Percentiles rank a stretch among this genome's conserved stretches.
phyloP scores from a whole-genome alignment of 2,797 vertebrate species.

The Cossypha dichroa region DNA sequence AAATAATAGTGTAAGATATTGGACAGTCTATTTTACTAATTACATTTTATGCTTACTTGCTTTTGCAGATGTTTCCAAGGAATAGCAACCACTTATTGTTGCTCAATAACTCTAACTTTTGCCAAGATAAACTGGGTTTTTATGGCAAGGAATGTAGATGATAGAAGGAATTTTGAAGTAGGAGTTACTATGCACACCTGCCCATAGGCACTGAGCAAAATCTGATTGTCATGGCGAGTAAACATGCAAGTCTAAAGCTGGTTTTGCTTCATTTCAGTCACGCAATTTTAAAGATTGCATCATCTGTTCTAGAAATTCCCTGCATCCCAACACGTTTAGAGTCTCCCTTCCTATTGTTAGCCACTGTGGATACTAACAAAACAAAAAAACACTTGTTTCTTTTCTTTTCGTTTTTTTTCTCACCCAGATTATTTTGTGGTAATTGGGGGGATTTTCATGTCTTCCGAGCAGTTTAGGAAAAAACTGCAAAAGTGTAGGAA shows the following conservation, averaged over 20 bases:
- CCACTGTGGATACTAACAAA: not conserved
- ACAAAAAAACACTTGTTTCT: not conserved
- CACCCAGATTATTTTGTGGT: not conserved
- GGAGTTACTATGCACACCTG: not conserved
- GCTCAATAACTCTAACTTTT: not conserved
- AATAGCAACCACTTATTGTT: not conserved
- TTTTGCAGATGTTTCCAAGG: not conserved
- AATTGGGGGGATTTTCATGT: not conserved
- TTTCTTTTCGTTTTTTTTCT: not conserved
- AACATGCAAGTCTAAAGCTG: not conserved
- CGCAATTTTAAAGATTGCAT: not conserved
- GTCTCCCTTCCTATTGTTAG: not conserved
- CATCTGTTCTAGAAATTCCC: not conserved
- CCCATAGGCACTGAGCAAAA: not conserved
- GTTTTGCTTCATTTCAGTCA: constrained; percentile 4
- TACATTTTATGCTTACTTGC: not conserved
- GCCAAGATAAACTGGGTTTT: not conserved
- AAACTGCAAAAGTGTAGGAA: not conserved
- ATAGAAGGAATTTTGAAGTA: not conserved
- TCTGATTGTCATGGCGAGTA: not conserved
- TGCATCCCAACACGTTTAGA: not conserved
- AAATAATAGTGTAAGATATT: not conserved
- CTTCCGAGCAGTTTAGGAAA: not conserved
- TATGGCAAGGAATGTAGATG: not conserved
- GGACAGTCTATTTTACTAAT: not conserved